Base-by-base conservation (phyloP, 2,888 invertebrate species). In the Lysandra bellargus region DNA sequence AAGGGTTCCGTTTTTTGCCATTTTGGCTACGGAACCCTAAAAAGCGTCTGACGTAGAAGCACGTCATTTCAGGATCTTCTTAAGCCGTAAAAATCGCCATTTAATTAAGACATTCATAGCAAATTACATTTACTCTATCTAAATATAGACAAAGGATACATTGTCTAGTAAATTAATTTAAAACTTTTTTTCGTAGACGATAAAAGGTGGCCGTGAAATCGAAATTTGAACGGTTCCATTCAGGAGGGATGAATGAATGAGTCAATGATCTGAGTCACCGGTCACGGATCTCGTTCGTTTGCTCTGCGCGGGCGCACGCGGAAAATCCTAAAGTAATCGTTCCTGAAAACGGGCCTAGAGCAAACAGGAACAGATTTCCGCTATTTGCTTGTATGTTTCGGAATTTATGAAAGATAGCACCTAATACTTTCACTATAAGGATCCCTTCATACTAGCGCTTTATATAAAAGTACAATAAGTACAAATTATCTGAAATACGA, bases 191-290 rank as follows among this genome's bases (percentile, higher is more conserved):
- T 64, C 64, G 12, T 64, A 64, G 30, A 64, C 64, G 4, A 30
- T 12, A 64, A 4, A 74, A 23, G 44, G 37, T 44, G 74, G 40
- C 44, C 74, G 44, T 44, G 74, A 44, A 74, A 40, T 49, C n/a
- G 12, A 44, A 44, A 74, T 44, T 74, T 49, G 44, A 44, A 74
- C 33, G 77, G 77, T 23, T 14, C 82, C 86, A 87, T 87, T 87
- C 84, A 86, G 64, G 57, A 80, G 53, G 85, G 84, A 85, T 88
- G 87, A 87, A 86, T 87, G 86, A 85, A 81, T 89, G 86, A 89
- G 78, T 87, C 86, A 88, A 81, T 79, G 77, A 82, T 81, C 81
- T 87, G 86, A 88, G 82, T 87, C 86, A 88, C 81, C 85, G 82
- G 80, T 85, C 84, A 85, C 84, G 85, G 84, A 84, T 81, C 53